Evolutionary conservation across 2,113 vertebrate genomes (phyloP).

Genomic region (Cyprinus carpio): DNA sequence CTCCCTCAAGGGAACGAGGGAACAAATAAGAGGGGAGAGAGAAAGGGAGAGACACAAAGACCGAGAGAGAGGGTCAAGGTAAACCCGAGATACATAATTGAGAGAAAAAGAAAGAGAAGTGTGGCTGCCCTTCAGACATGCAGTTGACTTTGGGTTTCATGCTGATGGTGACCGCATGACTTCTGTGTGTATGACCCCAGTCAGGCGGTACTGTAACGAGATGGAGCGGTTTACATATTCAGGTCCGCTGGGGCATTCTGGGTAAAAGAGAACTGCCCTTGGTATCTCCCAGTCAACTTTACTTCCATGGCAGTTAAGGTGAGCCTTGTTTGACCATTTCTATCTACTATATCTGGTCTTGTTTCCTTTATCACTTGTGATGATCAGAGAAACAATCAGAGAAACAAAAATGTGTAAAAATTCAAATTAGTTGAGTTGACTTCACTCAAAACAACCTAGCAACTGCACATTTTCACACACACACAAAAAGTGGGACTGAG

Average conservation of each 20-base stretch:
- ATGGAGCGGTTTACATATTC: slow-evolving; percentile 40
- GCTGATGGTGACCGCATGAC: slow-evolving; percentile 32
- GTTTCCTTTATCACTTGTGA: neutral
- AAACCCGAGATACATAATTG: slow-evolving; percentile 30
- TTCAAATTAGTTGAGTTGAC: no score
- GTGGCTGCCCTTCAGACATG: slow-evolving; percentile 50
- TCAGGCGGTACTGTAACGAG: neutral
- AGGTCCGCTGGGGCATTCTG: slow-evolving; percentile 21
- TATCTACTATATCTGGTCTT: neutral
- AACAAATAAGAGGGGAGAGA: slow-evolving; percentile 11
- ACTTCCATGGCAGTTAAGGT: slow-evolving; percentile 56
- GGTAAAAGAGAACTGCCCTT: slow-evolving; percentile 52
- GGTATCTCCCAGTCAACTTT: slow-evolving; percentile 59
- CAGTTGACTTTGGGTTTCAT: slow-evolving; percentile 59
- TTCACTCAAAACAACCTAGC: no score
- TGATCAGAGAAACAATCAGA: neutral
- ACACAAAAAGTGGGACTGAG: neutral
- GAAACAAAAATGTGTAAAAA: no score
- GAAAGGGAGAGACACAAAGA: neutral
- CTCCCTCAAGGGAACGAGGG: neutral
- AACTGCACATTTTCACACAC: no score
- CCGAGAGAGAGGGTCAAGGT: slow-evolving; percentile 7
- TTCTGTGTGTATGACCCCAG: slow-evolving; percentile 48
- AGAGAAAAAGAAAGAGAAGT: slow-evolving; percentile 12
- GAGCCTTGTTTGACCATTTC: slow-evolving; percentile 54